phyloP scores from a whole-genome alignment of 2,113 vertebrate genomes.

The Dipodomys spectabilis region DNA sequence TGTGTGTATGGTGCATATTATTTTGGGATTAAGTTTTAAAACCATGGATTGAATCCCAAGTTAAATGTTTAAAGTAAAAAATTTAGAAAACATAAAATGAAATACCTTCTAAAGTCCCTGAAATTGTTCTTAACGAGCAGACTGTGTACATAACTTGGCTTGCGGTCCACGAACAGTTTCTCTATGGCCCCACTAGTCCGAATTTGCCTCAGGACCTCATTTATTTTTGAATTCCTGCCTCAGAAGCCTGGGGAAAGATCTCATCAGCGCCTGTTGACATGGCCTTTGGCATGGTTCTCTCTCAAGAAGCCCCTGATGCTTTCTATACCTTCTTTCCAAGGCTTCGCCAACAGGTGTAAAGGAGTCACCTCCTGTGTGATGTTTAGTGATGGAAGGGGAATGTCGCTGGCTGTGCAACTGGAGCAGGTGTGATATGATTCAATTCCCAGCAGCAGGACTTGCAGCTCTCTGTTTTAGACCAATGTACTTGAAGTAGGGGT shows the following conservation, averaged over 20 bases:
- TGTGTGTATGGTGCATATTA: neutral
- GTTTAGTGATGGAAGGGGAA: neutral
- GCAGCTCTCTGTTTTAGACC: neutral
- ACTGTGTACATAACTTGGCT: neutral
- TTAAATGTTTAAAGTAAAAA: neutral
- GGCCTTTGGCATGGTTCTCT: neutral
- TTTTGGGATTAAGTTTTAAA: conserved; percentile 60
- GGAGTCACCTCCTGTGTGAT: neutral
- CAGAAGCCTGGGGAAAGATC: neutral
- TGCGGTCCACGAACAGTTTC: neutral
- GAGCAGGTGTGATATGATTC: neutral
- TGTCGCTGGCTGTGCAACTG: neutral
- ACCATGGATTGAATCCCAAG: conserved; percentile 5
- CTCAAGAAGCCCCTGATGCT: neutral
- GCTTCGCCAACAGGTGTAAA: neutral
- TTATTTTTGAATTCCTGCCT: neutral
- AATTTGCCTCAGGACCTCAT: neutral
- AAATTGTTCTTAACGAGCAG: neutral
- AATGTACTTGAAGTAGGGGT: neutral
- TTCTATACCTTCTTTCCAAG: neutral
- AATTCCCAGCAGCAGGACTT: neutral
- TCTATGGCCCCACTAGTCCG: neutral
- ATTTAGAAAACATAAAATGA: neutral
- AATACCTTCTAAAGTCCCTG: neutral
- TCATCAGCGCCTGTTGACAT: neutral